Base-by-base conservation (phyloP, 2,113 vertebrate species). In the Myotis yumanensis region DNA sequence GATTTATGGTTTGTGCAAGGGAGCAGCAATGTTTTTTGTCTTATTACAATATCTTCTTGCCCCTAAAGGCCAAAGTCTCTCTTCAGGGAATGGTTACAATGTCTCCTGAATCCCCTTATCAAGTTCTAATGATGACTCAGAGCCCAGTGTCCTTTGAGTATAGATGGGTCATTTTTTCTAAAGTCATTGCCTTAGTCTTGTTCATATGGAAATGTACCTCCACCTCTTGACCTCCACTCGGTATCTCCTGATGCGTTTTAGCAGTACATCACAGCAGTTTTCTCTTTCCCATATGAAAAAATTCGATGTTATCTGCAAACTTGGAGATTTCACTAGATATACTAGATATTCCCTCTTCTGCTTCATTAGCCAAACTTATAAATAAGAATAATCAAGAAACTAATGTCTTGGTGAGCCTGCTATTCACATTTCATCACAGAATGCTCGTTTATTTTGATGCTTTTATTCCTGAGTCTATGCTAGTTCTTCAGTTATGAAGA, bases 351-450 rank as follows among this genome's bases (percentile, higher is more conserved):
- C 28, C 25, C 25, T 30, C n/a, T 94, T 90, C n/a, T 93, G 37
- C 14, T 86, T 89, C 62, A 93, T 66, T 89, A 75, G 69, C 32
- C 80, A 82, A 86, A 93, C 75, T 85, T 71, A 83, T 90, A 93
- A 88, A 28, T 87, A 52, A 73, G 30, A 51, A 11, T 40, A 46
- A 73, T 91, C 40, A 93, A 79, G 57, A 59, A 28, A 43, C 7
- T 66, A 59, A 71, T 85, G 62, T 86, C n/a, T 83, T 87, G 79
- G 48, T 69, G 77, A 88, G 88, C 68, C 35, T 83, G 17, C 72
- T 82, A 77, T 85, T 96, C 88, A 43, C 73, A 90, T 77, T 96
- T 86, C 37, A 71, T 88, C 46, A 57, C 48, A 86, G 40, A 88
- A 71, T 46, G 20, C 32, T 64, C 28, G 32, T 93, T 93, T 96